Percentiles rank a stretch among this genome's conserved stretches.
Evolutionary conservation across 2,797 vertebrate genomes (phyloP).

Genomic region (Hirundo rustica): DNA sequence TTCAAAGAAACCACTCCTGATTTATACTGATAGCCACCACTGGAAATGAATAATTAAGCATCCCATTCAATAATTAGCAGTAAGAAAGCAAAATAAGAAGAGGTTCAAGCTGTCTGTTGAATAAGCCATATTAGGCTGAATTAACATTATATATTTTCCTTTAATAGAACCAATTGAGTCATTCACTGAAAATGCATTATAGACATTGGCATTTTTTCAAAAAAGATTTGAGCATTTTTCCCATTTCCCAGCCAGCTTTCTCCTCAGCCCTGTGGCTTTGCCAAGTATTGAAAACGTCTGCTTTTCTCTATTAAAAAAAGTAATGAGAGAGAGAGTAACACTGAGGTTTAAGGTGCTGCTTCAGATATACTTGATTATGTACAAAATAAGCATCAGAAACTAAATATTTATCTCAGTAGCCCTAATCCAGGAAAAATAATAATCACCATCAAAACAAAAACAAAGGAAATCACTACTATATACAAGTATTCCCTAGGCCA

Average conservation of each 20-base stretch:
- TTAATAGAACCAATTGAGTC: slow-evolving; percentile 62
- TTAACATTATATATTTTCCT: slow-evolving; percentile 47
- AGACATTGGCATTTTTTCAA: slow-evolving; percentile 65
- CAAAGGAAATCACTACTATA: slow-evolving; percentile 50
- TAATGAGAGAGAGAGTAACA: neutral
- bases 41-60: neutral
- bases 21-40: neutral
- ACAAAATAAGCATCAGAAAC: neutral
- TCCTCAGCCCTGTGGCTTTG: slow-evolving; percentile 23
- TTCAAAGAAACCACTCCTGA: neutral
- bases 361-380: neutral
- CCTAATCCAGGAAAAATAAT: slow-evolving; percentile 22
- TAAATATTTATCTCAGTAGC: slow-evolving; percentile 10
- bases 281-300: slow-evolving; percentile 46
- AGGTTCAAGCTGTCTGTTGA: neutral
- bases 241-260: slow-evolving; percentile 61
- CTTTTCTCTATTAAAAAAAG: neutral
- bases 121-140: slow-evolving; percentile 27
- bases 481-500: slow-evolving; percentile 26
- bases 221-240: slow-evolving; percentile 63
- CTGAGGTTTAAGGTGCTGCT: neutral
- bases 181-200: slow-evolving; percentile 67
- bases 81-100: neutral
- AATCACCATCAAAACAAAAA: slow-evolving; percentile 29
- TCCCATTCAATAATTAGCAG: neutral